Evolutionary conservation across 92 coral and sea anemone species (phyloP), one percentile per base, ranked within the genome.

Genomic region (Phenganax stokvisi): DNA sequence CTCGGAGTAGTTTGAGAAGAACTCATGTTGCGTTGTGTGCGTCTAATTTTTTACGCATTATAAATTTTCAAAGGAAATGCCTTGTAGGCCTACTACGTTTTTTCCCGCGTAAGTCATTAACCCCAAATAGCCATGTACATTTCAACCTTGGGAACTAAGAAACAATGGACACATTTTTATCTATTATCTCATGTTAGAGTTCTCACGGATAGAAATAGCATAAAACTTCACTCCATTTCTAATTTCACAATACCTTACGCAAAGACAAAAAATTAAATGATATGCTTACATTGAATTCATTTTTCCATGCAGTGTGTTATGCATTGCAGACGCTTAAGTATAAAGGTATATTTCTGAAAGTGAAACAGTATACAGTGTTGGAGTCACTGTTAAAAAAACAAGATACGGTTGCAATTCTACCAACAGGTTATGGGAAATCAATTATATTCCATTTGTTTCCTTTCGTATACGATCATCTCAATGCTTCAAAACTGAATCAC

Each of bases 401-500:
- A 53, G 68, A 83, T 60, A 77, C 76, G 2, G 83, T 83, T 31
- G 86, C 83, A 16, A 81, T 86, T 25, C 87, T 87, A 61, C 89
- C 85, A 0, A 87, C 85, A 2, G 87, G 84, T 47, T 86, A 86
- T 86, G 83, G 85, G 30, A 79, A 84, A 68, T 87, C 90, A 7
- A 77, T 87, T 5, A 79, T 84, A 16, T 87, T 84, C 72, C 90
- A 84, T 77, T 30, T 87, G 10, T 81, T 84, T 60, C 90, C 90
- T 15, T 84, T 30, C 82, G 51, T 87, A 73, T 74, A 9, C 16
- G 90, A 87, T 54, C 72, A 75, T 71, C 52, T 57, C 28, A 74
- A 84, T 13, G 29, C 3, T 10, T 7, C 15, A 7, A 64, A 11
- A 51, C 13, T 44, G 58, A 61, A 59, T 57, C 15, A 15, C 62